Evolutionary conservation across 2,888 invertebrate species (phyloP), one percentile per base, ranked within the genome.

Genomic region (Agapostemon virescens): DNA sequence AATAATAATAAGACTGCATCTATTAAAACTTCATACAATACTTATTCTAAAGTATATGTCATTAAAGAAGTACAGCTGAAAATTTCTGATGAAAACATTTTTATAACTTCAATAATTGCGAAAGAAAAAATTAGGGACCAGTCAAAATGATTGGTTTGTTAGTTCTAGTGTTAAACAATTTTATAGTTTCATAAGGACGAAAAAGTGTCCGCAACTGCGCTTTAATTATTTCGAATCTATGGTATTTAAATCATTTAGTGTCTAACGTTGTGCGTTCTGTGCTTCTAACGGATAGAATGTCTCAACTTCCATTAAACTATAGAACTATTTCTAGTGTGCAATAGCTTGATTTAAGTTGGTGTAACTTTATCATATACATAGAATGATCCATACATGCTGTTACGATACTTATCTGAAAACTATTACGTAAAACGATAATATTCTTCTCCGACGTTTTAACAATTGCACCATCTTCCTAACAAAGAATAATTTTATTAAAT

Each of bases 341-440:
- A 63, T 33, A 33, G 63, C 36, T 63, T 63, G 33, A 63, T 63
- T 63, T 36, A 63, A 36, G n/a, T 36, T 36, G 5, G 63, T 13
- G 11, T n/a, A 63, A 36, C 36, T 63, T 13, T 20, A 4, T n/a
- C 63, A 13, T 9, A 1, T 20, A 30, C 15, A 61, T 17, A 33
- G 33, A 61, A 20, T 36, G 63, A 36, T 36, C n/a, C 36, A n/a
- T 20, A 17, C 9, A 30, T 58, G 30, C n/a, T n/a, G 11, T 36
- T n/a, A 11, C 20, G 30, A 63, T 13, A n/a, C 20, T 63, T 63
- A 15, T n/a, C 36, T 13, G 20, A n/a, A 36, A 61, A 61, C 36
- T 36, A 61, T 33, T 33, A 61, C 17, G 58, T 17, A 61, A 15
- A 33, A 20, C 26, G 30, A 20, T 61, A 6, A 26, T 11, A n/a